These are phyloP conservation scores for Anagrus nilaparvatae DNA, from an alignment of 1,140 invertebrate species.

Conservation along the genomic window DNA sequence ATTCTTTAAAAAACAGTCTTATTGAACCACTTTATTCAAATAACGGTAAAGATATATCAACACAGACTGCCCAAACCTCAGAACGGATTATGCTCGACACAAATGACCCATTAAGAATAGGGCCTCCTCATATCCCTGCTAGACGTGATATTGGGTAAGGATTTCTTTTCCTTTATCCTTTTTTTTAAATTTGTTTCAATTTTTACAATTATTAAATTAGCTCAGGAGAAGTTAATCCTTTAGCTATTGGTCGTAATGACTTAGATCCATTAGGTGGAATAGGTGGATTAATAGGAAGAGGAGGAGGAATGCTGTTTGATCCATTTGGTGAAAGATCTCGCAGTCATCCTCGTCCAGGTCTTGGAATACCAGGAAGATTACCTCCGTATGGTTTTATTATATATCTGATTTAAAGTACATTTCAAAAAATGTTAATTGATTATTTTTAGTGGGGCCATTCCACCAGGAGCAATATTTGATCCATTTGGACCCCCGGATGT, in stretches of 20 bases:
- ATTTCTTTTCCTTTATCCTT: constrained; percentile 2
- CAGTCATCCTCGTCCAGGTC: constrained; percentile 20
- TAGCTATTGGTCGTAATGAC: constrained; percentile 39
- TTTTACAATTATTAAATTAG: constrained; percentile 8
- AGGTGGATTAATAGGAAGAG: too few relatives aligned
- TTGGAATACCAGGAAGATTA: constrained; percentile 46
- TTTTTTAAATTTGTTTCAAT: constrained; percentile 13
- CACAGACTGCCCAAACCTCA: constrained; percentile 24
- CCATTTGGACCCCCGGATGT: constrained; percentile 61
- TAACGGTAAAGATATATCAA: constrained; percentile 20
- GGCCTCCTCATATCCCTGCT: constrained; percentile 1
- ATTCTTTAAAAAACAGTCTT: constrained; percentile 39
- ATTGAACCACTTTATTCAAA: constrained; percentile 31
- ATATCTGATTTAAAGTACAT: constrained; percentile 5
- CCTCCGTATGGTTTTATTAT: constrained; percentile 39
- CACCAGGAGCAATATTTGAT: constrained; percentile 71
- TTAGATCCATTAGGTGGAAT: constrained; percentile 61
- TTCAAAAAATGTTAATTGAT: constrained; percentile 11
- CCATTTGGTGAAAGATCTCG: constrained; percentile 37
- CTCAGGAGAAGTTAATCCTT: not conserved
- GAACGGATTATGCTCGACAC: constrained; percentile 8
- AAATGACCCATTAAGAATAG: constrained; percentile 25
- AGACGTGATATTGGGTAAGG: constrained; percentile 20
- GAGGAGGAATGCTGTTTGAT: constrained; percentile 65
- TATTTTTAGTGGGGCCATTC: constrained; percentile 52